Evolutionary conservation across 2,113 vertebrate genomes (phyloP).

Genomic region (Shinisaurus crocodilurus): DNA sequence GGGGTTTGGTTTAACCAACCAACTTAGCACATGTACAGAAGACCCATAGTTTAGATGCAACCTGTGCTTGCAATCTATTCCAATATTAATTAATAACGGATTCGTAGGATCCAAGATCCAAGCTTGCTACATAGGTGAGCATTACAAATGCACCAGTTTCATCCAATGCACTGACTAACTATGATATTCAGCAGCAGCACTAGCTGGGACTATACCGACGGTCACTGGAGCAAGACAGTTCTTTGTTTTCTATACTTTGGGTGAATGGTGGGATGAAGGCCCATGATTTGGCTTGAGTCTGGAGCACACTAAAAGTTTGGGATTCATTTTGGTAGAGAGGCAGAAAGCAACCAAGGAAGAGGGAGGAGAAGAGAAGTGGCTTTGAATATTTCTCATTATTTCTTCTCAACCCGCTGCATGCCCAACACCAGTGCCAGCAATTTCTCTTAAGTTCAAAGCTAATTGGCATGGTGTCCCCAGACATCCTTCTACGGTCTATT

Average conservation of each 20-base stretch:
- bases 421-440: neutral
- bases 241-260: neutral
- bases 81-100: no score
- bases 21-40: no score
- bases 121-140: no score
- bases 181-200: no score
- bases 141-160: no score
- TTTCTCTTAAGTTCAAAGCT: slow-evolving; percentile 34
- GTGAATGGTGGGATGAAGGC: neutral
- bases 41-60: no score
- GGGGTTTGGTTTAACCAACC: no score
- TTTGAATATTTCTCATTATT: slow-evolving; percentile 25
- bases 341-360: neutral
- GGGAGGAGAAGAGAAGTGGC: neutral
- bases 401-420: neutral
- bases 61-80: no score
- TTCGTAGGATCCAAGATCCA: no score
- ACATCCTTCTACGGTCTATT: neutral
- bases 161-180: no score
- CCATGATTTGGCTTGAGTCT: neutral
- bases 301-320: neutral
- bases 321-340: neutral
- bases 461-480: slow-evolving; percentile 9
- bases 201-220: no score
- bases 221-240: no score